phyloP scores from a whole-genome alignment of 1,140 invertebrate genomes.

The Dolichoris vasculosae region DNA sequence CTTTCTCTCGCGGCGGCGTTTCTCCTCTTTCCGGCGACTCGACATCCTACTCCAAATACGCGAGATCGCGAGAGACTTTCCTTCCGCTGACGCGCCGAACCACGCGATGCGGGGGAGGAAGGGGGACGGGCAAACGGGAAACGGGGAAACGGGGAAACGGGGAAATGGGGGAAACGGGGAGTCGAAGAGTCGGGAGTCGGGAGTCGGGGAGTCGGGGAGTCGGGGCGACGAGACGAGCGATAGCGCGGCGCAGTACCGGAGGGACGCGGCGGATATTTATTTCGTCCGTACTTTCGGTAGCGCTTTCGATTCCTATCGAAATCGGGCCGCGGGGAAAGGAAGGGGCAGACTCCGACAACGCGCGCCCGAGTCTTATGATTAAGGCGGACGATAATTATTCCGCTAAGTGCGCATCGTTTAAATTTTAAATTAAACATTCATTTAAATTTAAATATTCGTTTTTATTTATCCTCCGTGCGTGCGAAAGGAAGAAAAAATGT shows the following conservation, averaged over 20 bases:
- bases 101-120: not conserved
- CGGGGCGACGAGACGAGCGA: constrained; percentile 1
- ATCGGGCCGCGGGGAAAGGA: too few species aligned
- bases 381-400: not conserved
- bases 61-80: constrained; percentile 53
- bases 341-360: not conserved
- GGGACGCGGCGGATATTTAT: constrained; percentile 16
- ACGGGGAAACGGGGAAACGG: too few species aligned
- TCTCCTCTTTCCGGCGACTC: constrained; percentile 47
- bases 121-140: too few species aligned
- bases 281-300: constrained; percentile 37
- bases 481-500: not conserved
- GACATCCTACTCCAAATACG: constrained; percentile 58
- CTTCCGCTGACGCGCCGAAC: constrained; percentile 53
- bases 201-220: too few species aligned
- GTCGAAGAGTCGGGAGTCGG: too few species aligned
- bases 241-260: not conserved
- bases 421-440: too few species aligned
- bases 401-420: not conserved
- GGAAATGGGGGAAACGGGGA: too few species aligned
- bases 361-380: not conserved
- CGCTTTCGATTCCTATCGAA: constrained; percentile 26
- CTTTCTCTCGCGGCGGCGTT: constrained; percentile 39
- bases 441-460: not conserved
- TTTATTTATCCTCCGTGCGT: not conserved